phyloP scores from a whole-genome alignment of 2,113 vertebrate species.

The Acanthisitta chloris region DNA sequence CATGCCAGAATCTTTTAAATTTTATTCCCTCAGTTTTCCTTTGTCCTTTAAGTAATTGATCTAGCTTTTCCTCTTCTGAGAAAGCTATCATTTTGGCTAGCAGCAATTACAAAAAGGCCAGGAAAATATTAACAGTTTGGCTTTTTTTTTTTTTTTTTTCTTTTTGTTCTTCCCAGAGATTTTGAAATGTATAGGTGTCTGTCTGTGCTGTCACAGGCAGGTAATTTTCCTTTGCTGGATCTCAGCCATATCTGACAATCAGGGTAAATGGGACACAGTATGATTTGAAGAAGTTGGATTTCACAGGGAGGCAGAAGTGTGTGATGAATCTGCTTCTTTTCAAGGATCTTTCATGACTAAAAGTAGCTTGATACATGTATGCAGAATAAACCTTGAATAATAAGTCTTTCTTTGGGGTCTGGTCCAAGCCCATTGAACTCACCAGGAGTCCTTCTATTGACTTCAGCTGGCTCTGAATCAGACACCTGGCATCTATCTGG shows the following conservation, averaged over 20 bases:
- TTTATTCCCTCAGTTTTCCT: neutral
- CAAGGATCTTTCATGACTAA: neutral
- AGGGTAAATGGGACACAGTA: neutral
- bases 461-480: conserved; percentile 40
- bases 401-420: conserved; percentile 10
- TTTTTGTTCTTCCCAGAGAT: neutral
- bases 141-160: neutral
- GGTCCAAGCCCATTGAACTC: conserved; percentile 33
- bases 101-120: neutral
- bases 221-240: conserved; percentile 21
- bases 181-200: neutral
- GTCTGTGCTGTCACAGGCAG: neutral
- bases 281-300: neutral
- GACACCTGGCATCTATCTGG: conserved; percentile 22
- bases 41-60: neutral
- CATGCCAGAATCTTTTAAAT: neutral
- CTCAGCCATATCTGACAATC: neutral
- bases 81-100: neutral
- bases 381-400: neutral
- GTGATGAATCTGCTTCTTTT: neutral
- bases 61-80: neutral
- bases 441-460: conserved; percentile 21
- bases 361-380: neutral
- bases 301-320: neutral
- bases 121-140: neutral